Conservation (phyloP, 1,140 invertebrate species). For the Ooceraea biroi region DNA sequence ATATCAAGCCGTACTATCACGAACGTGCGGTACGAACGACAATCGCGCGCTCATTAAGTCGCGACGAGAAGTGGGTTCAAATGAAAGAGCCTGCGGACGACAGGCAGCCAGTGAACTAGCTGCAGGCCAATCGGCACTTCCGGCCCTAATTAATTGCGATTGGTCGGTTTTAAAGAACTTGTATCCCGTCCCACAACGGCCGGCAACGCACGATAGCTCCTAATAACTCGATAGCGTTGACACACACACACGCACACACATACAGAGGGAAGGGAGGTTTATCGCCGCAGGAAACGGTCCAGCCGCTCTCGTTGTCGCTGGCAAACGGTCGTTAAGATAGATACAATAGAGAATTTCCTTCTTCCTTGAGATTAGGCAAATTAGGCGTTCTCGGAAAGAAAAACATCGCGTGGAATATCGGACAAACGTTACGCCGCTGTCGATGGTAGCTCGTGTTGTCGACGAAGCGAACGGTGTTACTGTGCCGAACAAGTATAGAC, state of each 20-base stretch:
- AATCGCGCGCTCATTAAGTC: conserved; percentile 28
- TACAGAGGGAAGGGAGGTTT: conserved; percentile 52
- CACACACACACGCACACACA: too few relatives aligned
- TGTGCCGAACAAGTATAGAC: conserved; percentile 39
- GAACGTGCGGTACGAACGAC: conserved; percentile 8
- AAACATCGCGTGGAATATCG: not conserved
- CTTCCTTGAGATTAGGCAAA: not conserved
- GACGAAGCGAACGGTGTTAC: conserved; percentile 50
- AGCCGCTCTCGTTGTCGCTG: conserved; percentile 59
- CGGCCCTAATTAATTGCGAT: conserved; percentile 83
- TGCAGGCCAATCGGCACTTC: conserved; percentile 82
- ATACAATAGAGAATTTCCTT: conserved; percentile 50
- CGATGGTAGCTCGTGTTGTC: not conserved
- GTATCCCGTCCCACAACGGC: conserved; percentile 74
- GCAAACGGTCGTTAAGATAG: conserved; percentile 25
- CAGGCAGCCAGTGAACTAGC: conserved; percentile 68
- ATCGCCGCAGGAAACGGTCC: conserved; percentile 69
- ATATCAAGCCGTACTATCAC: conserved; percentile 24
- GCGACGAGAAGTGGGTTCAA: conserved; percentile 53
- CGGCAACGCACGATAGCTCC: conserved; percentile 31
- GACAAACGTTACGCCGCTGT: not conserved
- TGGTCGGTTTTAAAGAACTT: conserved; percentile 79
- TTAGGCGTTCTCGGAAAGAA: conserved; percentile 6
- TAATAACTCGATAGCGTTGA: conserved; percentile 59
- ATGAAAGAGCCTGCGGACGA: conserved; percentile 77